Conservation (phyloP, 2,888 invertebrate species). For the Stenolophus ochropezus region DNA sequence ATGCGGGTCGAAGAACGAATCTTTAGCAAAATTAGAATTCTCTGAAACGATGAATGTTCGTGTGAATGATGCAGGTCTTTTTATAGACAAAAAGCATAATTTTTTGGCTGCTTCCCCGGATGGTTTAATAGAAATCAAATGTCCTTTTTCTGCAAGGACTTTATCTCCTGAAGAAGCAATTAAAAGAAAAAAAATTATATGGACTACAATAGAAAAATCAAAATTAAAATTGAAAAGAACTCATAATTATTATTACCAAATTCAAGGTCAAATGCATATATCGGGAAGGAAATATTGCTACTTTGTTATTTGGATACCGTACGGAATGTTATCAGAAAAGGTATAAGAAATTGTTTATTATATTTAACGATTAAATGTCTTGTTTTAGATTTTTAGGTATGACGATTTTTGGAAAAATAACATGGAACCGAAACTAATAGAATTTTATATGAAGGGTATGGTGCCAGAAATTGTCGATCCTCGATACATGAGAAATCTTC, state of each 20-base stretch:
- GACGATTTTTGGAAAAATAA: not conserved
- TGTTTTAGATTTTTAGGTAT: not conserved
- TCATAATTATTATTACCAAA: slow-evolving; percentile 16
- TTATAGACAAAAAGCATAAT: too few species aligned
- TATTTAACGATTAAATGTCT: not conserved
- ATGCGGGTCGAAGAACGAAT: not conserved
- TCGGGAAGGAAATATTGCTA: not conserved
- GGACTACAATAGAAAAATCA: not conserved
- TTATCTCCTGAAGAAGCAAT: slow-evolving; percentile 8
- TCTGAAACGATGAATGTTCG: not conserved
- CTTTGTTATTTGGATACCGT: not conserved
- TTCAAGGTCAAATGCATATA: slow-evolving; percentile 6
- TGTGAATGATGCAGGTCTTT: not conserved
- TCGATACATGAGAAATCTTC: not conserved
- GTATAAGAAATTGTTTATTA: not conserved
- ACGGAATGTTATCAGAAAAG: not conserved
- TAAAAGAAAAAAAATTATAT: not conserved
- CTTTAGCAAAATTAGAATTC: not conserved
- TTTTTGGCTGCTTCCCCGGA: too few species aligned
- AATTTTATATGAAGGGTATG: slow-evolving; percentile 6
- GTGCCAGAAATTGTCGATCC: not conserved
- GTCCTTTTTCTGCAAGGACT: not conserved
- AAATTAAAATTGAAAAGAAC: not conserved
- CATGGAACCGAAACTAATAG: too few species aligned
- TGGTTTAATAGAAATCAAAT: too few species aligned